These are phyloP conservation scores for Spisula subtruncata DNA, from an alignment of 2,888 invertebrate species.

Conservation along the genomic window DNA sequence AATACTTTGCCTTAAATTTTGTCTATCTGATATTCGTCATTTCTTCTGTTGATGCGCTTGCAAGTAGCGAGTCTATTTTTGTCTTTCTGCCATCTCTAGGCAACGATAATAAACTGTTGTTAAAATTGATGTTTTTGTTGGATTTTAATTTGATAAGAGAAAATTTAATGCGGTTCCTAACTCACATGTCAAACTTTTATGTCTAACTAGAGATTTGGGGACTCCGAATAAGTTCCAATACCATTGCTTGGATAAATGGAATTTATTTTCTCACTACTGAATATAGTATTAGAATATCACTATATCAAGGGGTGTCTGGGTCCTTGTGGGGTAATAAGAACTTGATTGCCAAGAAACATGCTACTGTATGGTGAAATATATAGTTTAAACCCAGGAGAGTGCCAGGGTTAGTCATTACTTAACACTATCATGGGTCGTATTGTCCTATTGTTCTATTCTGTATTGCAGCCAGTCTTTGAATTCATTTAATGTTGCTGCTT, in stretches of 20 bases:
- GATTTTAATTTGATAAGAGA: conserved; percentile 2
- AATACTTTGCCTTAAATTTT: conserved; percentile 33
- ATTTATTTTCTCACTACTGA: neutral
- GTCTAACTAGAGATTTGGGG: conserved; percentile 11
- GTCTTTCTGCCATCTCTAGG: conserved; percentile 7
- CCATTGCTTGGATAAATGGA: neutral
- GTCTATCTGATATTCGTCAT: conserved; percentile 32
- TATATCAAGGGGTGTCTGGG: no score
- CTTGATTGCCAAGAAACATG: neutral
- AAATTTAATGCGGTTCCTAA: conserved; percentile 5
- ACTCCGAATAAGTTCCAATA: neutral
- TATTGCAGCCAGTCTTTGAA: no score
- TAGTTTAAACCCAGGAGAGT: neutral
- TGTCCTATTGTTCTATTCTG: no score
- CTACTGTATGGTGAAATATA: neutral
- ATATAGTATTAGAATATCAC: neutral
- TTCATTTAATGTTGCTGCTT: no score
- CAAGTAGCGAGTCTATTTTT: neutral
- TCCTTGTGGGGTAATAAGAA: neutral
- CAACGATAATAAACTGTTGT: conserved; percentile 8
- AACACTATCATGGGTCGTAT: no score
- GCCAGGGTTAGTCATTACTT: neutral
- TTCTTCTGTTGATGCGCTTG: neutral
- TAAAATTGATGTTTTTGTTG: conserved; percentile 24
- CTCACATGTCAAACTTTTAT: neutral